Base-by-base conservation (phyloP, 1,140 invertebrate species). In the Pseudobourletiella spinata region DNA sequence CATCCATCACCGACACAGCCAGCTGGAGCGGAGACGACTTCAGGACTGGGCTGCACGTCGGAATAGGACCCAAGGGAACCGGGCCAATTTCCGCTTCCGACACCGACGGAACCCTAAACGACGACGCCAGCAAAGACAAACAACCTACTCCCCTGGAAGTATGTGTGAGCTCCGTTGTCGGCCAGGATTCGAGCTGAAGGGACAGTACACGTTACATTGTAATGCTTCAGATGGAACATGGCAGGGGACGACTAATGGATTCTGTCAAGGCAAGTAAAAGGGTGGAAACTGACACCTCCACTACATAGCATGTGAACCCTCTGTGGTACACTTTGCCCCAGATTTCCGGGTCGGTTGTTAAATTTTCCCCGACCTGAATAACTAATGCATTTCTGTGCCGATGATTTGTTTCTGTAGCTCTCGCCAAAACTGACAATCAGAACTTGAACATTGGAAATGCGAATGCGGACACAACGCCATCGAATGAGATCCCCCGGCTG, bases 131-230 rank as follows among this genome's bases (percentile, higher is more conserved):
- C n/a, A n/a, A n/a, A 29, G 65, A n/a, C 68, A 70, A 43, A 70
- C 68, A 18, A 62, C 54, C 3, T 70, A 70, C 25, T 64, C 68
- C 11, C 68, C 68, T 1, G 68, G 68, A 1, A 67, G 62, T 30
- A 66, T 67, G 68, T 70, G 68, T 35, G 68, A 66, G 50, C 54
- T 70, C 14, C 54, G 68, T 2, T 70, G 68, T 57, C 25, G 68
- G 29, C 42, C 65, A 22, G 61, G 65, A 16, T 68, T 68, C 24
- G 58, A 64, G 30, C 30, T 68, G 1, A 52, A 59, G 24, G 68
- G 68, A 43, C 51, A 65, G 20, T 70, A 67, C 51, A 70, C 61
- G 14, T 63, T 70, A 25, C 59, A 70, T n/a, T 70, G 68, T 26
- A 70, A 70, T 58, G 60, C 65, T 16, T 46, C 59, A 11, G 39